Evolutionary conservation across 2,797 vertebrate species (phyloP), one percentile per base, ranked within the genome.

Genomic region (Adrianichthys oophorus): DNA sequence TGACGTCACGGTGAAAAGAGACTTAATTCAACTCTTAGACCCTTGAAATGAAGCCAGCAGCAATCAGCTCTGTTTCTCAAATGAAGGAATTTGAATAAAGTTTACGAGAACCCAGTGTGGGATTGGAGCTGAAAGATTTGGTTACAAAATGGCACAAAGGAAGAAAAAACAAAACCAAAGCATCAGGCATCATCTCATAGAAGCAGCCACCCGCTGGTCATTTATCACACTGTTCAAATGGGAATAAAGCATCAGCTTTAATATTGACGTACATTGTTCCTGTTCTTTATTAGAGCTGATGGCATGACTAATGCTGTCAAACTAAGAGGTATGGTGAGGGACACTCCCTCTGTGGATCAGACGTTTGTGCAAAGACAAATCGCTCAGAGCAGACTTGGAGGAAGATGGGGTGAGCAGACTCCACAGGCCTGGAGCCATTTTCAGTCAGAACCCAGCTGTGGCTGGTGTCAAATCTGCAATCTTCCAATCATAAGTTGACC

Each of bases 231-330:
- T 50, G 58, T 16, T 78, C 48, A 15, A 13, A 49, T 44, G 50
- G 47, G 51, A 72, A 68, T 50, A 40, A 62, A 65, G 52, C 15
- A 8, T 53, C 65, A 53, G 69, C 65, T 55, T 74, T 54, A 7
- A 24, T 57, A 56, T 60, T 60, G 65, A 62, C 63, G 14, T 54
- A 62, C 57, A 52, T 53, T 58, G 68, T 47, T 72, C 68, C 43
- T 43, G n/a, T 48, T 52, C 66, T 68, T 42, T 68, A 62, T 80
- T 67, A 56, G 40, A 46, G 60, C 41, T 52, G 60, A 62, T 17
- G 67, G 72, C 57, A 43, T 82, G 70, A 82, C 78, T 67, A 78
- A 82, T 59, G 48, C 45, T 61, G 54, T 78, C 76, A 75, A 49
- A 57, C 65, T 18, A 59, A 68, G 60, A 43, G 59, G 50, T 41